Evolutionary conservation across 2,797 vertebrate species (phyloP).

Genomic region (Coracias cyanogaster): DNA sequence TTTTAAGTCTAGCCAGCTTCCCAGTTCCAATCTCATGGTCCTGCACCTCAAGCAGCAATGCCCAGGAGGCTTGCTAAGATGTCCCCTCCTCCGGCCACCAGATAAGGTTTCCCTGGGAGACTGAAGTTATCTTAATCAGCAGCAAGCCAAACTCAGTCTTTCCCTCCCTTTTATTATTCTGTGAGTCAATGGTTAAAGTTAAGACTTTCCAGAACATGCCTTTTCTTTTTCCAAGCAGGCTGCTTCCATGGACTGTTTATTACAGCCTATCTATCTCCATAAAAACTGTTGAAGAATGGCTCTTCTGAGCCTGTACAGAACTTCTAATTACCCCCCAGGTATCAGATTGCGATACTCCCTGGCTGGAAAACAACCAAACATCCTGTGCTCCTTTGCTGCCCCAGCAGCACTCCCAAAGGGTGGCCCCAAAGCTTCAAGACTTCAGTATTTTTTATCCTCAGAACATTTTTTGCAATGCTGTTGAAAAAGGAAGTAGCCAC

Average conservation of each 20-base stretch:
- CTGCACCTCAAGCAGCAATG: not conserved
- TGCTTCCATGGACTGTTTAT: not conserved
- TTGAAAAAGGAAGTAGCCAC: not conserved
- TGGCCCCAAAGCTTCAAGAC: not conserved
- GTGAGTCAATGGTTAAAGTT: not conserved
- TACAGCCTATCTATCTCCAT: conserved; percentile 14
- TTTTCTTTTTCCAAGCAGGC: not conserved
- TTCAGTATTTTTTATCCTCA: not conserved
- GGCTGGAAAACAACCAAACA: not conserved
- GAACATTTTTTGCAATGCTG: not conserved
- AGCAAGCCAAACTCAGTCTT: not conserved
- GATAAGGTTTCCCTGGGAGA: conserved; percentile 40
- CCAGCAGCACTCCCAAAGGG: not conserved
- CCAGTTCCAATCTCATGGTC: not conserved
- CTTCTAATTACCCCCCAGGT: not conserved
- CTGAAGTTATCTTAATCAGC: not conserved
- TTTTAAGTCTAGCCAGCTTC: not conserved
- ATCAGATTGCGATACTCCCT: not conserved
- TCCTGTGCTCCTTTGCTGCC: not conserved
- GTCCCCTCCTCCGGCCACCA: not conserved
- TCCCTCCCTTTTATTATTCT: not conserved
- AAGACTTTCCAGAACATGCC: not conserved
- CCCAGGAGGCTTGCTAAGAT: not conserved
- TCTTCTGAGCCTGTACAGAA: conserved; percentile 6
- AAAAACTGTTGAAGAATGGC: conserved; percentile 17